A percentile compares a stretch with the other conserved stretches of the same genome.
Conservation (phyloP, 2,797 vertebrate species). For the Todus mexicanus region DNA sequence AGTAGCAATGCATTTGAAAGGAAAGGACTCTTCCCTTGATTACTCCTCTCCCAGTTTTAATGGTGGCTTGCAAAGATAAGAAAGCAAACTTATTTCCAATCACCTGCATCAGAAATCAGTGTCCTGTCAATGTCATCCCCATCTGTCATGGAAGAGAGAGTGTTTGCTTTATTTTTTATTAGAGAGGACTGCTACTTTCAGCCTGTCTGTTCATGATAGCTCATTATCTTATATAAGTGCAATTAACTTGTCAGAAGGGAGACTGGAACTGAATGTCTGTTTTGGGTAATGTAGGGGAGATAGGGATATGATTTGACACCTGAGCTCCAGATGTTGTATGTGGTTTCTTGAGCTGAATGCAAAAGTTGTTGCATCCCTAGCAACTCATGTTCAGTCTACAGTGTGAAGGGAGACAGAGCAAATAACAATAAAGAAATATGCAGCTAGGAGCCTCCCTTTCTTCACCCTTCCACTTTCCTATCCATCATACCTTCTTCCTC, state of each 20-base stretch:
- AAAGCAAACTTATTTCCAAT: background rate
- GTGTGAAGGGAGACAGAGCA: background rate
- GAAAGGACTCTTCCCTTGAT: background rate
- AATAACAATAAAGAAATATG: background rate
- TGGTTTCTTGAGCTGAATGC: slow-evolving; percentile 8
- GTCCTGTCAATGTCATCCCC: background rate
- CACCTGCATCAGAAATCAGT: background rate
- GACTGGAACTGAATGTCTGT: background rate
- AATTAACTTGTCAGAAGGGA: background rate
- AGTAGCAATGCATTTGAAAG: background rate
- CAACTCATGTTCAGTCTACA: background rate
- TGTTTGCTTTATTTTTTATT: background rate
- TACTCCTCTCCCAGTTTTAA: background rate
- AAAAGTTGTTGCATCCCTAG: slow-evolving; percentile 2
- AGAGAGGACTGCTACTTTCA: background rate
- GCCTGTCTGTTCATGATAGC: background rate
- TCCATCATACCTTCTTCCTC: background rate
- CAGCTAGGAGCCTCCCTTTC: background rate
- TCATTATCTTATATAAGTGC: background rate
- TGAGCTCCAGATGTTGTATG: slow-evolving; percentile 20
- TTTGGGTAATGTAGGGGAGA: background rate
- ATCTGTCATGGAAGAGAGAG: background rate
- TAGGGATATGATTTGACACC: background rate
- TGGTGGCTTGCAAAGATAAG: background rate
- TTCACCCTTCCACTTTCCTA: background rate